A percentile compares a stretch with the other conserved stretches of the same genome.
phyloP scores from a whole-genome alignment of 1,140 invertebrate species.

The Pentalonia nigronervosa region DNA sequence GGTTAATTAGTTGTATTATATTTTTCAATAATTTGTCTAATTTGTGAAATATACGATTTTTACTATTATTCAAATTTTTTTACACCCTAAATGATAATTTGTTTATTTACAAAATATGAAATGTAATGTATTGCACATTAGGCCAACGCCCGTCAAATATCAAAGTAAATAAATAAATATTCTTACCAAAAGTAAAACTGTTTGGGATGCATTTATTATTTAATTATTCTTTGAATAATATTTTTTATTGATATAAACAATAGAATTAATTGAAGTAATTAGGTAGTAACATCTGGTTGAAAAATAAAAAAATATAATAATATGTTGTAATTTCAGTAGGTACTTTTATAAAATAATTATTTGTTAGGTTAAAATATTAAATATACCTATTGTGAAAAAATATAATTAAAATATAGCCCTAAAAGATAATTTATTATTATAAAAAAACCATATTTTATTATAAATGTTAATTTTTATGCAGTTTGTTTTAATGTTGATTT shows the following conservation, averaged over 20 bases:
- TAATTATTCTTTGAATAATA: background rate
- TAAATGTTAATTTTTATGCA: background rate
- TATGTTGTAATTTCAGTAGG: background rate
- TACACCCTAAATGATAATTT: too few species aligned
- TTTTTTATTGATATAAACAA: too few species aligned
- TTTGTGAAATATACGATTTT: background rate
- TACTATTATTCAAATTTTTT: background rate
- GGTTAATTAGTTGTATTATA: background rate
- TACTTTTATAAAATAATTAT: background rate
- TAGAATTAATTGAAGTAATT: background rate
- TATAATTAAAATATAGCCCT: background rate
- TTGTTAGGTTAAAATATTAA: background rate
- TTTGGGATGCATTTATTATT: background rate
- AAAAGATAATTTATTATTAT: background rate
- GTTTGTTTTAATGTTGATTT: constrained; percentile 30
- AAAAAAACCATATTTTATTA: background rate
- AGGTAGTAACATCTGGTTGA: background rate
- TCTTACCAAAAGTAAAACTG: background rate
- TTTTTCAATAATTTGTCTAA: background rate
- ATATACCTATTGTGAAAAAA: background rate
- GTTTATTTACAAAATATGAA: too few species aligned
- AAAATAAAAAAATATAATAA: background rate
- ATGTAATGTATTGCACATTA: too few species aligned
- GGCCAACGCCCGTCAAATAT: background rate
- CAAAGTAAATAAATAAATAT: background rate